These are phyloP conservation scores for Pollenia angustigena DNA, from an alignment of 2,888 invertebrate species.

Conservation along the genomic window DNA sequence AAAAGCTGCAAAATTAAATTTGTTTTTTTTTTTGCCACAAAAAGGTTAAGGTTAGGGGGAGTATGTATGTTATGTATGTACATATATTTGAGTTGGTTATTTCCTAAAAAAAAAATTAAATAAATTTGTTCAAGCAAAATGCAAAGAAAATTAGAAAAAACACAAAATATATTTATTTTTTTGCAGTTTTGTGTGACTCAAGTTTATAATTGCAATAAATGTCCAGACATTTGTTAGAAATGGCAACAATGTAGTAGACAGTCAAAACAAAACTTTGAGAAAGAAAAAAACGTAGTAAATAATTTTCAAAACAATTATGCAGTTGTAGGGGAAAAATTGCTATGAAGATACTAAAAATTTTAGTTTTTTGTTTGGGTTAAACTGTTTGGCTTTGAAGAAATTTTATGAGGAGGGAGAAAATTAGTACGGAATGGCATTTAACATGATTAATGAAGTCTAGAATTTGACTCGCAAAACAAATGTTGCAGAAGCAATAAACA, in stretches of 20 bases:
- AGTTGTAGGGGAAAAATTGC: conserved; percentile 40
- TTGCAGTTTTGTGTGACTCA: conserved; percentile 63
- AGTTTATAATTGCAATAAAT: conserved; percentile 74
- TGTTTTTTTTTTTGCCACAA: conserved; percentile 19
- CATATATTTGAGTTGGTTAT: conserved; percentile 8
- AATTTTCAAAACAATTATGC: conserved; percentile 72
- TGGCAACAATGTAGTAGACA: conserved; percentile 66
- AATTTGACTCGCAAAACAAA: conserved; percentile 1
- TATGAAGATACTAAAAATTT: conserved; percentile 55
- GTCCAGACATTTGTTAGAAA: conserved; percentile 72
- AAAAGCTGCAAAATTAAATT: conserved; percentile 34
- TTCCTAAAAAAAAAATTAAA: not conserved
- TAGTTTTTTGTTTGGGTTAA: conserved; percentile 45
- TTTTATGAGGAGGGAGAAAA: conserved; percentile 50
- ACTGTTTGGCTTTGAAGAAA: not conserved
- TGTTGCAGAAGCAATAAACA: conserved; percentile 20
- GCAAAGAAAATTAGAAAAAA: conserved; percentile 12
- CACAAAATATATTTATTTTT: conserved; percentile 39
- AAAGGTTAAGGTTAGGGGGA: conserved; percentile 72
- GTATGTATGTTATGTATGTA: not conserved
- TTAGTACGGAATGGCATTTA: conserved; percentile 66
- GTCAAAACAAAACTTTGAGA: conserved; percentile 52
- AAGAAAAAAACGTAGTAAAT: conserved; percentile 37
- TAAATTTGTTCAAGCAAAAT: conserved; percentile 53
- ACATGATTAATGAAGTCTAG: conserved; percentile 71